Conservation (phyloP, 2,888 invertebrate genomes). For the Ashinkailepas kermadecensis region DNA sequence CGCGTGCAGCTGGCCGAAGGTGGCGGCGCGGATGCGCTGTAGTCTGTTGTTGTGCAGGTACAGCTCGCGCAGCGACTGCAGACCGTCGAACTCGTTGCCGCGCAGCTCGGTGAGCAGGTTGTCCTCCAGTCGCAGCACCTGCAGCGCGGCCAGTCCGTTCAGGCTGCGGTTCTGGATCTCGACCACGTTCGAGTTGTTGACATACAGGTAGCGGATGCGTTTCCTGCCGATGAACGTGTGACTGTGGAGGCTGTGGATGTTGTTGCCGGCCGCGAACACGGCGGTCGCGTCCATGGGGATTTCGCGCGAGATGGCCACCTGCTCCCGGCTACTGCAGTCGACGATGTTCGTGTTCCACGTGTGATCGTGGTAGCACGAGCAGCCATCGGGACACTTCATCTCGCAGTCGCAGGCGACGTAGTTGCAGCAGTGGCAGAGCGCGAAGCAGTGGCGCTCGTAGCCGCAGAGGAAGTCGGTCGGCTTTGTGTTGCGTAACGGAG, state of each 20-base stretch:
- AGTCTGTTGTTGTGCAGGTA: slow-evolving; percentile 81
- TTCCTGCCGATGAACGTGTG: slow-evolving; percentile 88
- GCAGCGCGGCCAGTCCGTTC: slow-evolving; percentile 70
- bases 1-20: slow-evolving; percentile 69
- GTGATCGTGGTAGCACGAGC: slow-evolving; percentile 90
- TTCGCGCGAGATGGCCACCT: slow-evolving; percentile 69
- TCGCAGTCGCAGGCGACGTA: slow-evolving; percentile 96
- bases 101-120: slow-evolving; percentile 70
- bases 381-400: slow-evolving; percentile 89
- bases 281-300: slow-evolving; percentile 95
- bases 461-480: slow-evolving; percentile 85
- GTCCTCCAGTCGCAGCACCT: slow-evolving; percentile 75
- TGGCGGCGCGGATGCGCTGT: slow-evolving; percentile 71
- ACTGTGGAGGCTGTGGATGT: slow-evolving; percentile 74
- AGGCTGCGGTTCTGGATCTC: slow-evolving; percentile 82
- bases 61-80: slow-evolving; percentile 74
- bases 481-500: slow-evolving; percentile 27
- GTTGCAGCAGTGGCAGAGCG: slow-evolving; percentile 90
- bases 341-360: slow-evolving; percentile 89
- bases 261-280: slow-evolving; percentile 86
- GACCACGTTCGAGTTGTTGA: slow-evolving; percentile 79
- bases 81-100: slow-evolving; percentile 72
- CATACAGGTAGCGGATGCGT: slow-evolving; percentile 75
- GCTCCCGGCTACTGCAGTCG: slow-evolving; percentile 74
- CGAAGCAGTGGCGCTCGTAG: slow-evolving; percentile 88